phyloP scores from a whole-genome alignment of 2,113 vertebrate genomes.

The Halcyon malimbica region DNA sequence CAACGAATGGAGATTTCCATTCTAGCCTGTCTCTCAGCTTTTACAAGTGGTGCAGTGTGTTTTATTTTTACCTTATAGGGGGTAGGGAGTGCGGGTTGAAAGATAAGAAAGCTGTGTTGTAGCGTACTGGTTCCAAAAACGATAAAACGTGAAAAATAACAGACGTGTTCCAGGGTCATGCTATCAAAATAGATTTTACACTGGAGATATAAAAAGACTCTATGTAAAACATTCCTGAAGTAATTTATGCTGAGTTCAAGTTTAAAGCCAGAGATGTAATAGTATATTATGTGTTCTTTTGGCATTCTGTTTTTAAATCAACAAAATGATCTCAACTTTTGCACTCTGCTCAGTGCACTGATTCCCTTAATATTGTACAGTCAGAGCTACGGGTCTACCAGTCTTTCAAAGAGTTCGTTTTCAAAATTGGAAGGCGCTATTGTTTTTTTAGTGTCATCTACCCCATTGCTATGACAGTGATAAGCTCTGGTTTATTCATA shows the following conservation, averaged over 20 bases:
- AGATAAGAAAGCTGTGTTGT: conserved; percentile 33
- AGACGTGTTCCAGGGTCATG: conserved; percentile 27
- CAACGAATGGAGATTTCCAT: conserved; percentile 40
- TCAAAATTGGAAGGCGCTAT: not conserved
- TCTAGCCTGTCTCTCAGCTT: not conserved
- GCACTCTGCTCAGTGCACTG: not conserved
- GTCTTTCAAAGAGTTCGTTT: not conserved
- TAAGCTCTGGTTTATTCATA: not conserved
- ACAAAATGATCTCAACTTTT: conserved; percentile 21
- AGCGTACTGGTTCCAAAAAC: conserved; percentile 33
- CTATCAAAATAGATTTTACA: conserved; percentile 61
- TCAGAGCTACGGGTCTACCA: not conserved
- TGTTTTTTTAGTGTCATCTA: not conserved
- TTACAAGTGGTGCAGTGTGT: conserved; percentile 19
- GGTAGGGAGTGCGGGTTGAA: not conserved
- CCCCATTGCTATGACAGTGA: not conserved
- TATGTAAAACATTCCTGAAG: conserved; percentile 62
- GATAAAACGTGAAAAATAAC: conserved; percentile 66
- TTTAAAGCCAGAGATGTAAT: conserved; percentile 53
- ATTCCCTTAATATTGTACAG: not conserved
- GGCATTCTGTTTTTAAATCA: conserved; percentile 57
- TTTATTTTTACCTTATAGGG: conserved; percentile 39
- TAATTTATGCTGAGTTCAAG: conserved; percentile 69
- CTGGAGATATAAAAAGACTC: conserved; percentile 59
- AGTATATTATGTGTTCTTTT: conserved; percentile 49